phyloP scores from a whole-genome alignment of 2,797 vertebrate species.

The Sandelia bainsii region DNA sequence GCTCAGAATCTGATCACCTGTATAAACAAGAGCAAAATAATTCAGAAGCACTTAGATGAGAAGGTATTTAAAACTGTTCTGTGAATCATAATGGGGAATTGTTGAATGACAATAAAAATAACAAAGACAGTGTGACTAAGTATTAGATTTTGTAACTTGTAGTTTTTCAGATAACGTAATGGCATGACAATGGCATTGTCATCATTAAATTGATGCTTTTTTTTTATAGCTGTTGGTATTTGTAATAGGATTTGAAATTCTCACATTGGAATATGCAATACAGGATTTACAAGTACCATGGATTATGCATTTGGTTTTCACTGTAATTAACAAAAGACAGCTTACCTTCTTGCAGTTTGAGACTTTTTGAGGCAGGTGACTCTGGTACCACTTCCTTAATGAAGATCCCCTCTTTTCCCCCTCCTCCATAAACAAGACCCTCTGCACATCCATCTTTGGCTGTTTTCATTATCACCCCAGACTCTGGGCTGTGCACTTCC shows the following conservation, averaged over 20 bases:
- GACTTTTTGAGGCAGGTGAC: conserved; percentile 91
- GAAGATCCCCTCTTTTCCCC: conserved; percentile 91
- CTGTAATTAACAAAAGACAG: not conserved
- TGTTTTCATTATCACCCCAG: conserved; percentile 90
- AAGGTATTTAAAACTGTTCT: not conserved
- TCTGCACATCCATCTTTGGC: conserved; percentile 89
- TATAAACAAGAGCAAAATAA: conserved; percentile 29
- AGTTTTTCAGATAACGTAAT: not conserved
- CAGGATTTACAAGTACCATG: not conserved
- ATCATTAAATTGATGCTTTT: not conserved
- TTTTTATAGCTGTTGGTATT: not conserved
- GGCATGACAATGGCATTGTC: not conserved
- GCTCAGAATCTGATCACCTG: conserved; percentile 96
- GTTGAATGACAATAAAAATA: no score
- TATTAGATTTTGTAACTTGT: no score
- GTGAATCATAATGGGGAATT: not conserved
- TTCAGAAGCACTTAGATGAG: conserved; percentile 12
- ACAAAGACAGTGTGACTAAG: no score
- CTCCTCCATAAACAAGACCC: conserved; percentile 91
- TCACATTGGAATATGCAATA: not conserved
- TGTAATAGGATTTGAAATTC: not conserved
- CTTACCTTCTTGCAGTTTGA: conserved; percentile 93
- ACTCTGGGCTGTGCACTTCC: conserved; percentile 82
- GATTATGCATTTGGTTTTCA: conserved; percentile 5
- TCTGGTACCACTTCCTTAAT: conserved; percentile 92